These are phyloP conservation scores for Notoglanidium macrostoma DNA, from an alignment of 2,797 vertebrate species.

Conservation along the genomic window DNA sequence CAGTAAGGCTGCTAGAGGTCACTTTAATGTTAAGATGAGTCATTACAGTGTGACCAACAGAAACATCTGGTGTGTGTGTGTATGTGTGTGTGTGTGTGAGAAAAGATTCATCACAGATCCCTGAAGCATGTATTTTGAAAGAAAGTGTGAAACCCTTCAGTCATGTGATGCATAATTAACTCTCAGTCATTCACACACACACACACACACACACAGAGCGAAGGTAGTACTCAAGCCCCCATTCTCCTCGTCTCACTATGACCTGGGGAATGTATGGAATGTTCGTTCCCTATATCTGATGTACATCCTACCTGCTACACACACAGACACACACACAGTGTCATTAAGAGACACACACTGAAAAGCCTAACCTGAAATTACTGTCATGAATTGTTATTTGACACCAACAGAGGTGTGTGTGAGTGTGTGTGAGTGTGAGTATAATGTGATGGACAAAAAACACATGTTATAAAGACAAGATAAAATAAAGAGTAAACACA, in stretches of 20 bases:
- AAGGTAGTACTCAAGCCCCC: neutral
- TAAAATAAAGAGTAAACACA: no score
- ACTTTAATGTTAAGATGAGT: constrained; percentile 15
- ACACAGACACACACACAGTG: constrained; percentile 18
- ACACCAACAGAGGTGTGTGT: constrained; percentile 10
- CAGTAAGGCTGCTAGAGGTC: neutral
- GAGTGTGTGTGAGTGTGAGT: no score
- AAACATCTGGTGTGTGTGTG: neutral
- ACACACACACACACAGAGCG: constrained; percentile 4
- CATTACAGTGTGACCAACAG: neutral
- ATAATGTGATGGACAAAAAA: no score
- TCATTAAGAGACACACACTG: neutral
- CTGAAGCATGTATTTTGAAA: constrained; percentile 7
- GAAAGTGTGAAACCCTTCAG: constrained; percentile 27
- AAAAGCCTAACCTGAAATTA: constrained; percentile 34
- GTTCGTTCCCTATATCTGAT: constrained; percentile 29
- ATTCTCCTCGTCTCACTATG: constrained; percentile 16
- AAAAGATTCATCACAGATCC: neutral
- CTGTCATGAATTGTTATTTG: constrained; percentile 29
- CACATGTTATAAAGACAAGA: no score
- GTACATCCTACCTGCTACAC: constrained; percentile 22
- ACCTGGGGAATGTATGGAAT: constrained; percentile 54
- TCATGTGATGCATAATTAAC: constrained; percentile 36
- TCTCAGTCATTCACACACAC: neutral
- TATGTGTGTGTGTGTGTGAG: neutral